Base-by-base conservation (phyloP, 2,113 vertebrate species). In the Ptilonorhynchus violaceus region DNA sequence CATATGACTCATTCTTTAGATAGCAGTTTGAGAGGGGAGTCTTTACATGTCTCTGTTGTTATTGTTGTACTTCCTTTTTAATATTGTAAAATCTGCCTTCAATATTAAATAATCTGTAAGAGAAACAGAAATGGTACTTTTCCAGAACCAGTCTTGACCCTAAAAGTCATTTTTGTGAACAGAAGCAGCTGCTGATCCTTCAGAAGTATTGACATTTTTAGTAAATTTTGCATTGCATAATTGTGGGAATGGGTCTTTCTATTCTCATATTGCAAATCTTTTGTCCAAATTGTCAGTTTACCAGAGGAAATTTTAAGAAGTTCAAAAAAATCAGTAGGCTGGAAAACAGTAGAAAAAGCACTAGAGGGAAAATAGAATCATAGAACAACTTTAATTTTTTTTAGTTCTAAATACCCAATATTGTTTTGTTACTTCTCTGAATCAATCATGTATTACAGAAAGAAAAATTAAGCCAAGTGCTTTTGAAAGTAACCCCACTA, bases 401-500 rank as follows among this genome's bases (percentile, higher is more conserved):
- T 75, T 60, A 31, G 13, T 30, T 82, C 74, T 76, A 25, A 85
- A 46, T 72, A 47, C 10, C 6, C 16, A 2, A 12, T 50, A 55
- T 88, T 84, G 67, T 39, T 88, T 19, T 62, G 76, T 47, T 62
- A 30, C 15, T 68, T 83, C n/a, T 84, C 64, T 39, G 30, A 74
- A 69, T 80, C 74, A 62, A 31, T 84, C 53, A 13, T 69, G 58
- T 63, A 63, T 89, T 87, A 72, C 17, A 53, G 62, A 30, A 91
- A 82, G 60, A 75, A 91, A 94, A 88, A 92, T 95, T 82, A 91
- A 85, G 73, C 73, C 55, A 76, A 92, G 64, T 75, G 73, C 86
- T 92, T 84, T 87, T 81, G 84, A 92, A 87, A 92, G 53, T 91
- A 95, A 56, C 37, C 18, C 49, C 9, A 21, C 64, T 59, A 41